Evolutionary conservation across 2,888 invertebrate genomes (phyloP).

Genomic region (Chrysomela aeneicollis): DNA sequence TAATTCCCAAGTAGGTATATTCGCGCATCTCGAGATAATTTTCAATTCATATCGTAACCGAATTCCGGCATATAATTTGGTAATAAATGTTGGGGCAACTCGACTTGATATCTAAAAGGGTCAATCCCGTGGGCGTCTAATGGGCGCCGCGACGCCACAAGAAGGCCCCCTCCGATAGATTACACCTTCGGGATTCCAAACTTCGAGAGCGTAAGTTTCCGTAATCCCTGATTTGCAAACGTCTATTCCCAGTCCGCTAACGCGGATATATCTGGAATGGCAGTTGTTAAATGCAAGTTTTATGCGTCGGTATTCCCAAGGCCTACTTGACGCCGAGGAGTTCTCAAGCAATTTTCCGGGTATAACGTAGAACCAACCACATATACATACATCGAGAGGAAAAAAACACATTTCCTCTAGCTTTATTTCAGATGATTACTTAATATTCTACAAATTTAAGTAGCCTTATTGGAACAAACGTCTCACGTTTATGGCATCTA

Average conservation of each 20-base stretch:
- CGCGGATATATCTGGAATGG: conserved; percentile 39
- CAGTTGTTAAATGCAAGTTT: conserved; percentile 28
- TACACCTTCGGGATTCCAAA: conserved; percentile 60
- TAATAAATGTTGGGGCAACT: conserved; percentile 55
- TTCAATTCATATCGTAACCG: conserved; percentile 21
- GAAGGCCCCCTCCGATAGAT: conserved; percentile 57
- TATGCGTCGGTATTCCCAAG: neutral
- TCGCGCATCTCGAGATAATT: conserved; percentile 10
- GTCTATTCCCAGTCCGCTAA: conserved; percentile 46
- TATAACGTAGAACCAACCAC: no score
- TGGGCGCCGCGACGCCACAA: conserved; percentile 57
- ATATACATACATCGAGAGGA: no score
- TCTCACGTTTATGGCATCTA: no score
- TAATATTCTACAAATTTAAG: no score
- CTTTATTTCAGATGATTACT: no score
- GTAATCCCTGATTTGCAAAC: conserved; percentile 60
- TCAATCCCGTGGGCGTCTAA: conserved; percentile 57
- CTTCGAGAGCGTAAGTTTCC: conserved; percentile 56
- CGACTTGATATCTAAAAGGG: conserved; percentile 53
- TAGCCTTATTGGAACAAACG: no score
- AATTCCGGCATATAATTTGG: conserved; percentile 52
- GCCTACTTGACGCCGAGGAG: no score
- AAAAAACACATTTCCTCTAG: no score
- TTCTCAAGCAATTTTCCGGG: no score
- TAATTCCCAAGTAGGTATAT: neutral